These are phyloP conservation scores for Phragmatobia fuliginosa DNA, from an alignment of 2,888 invertebrate genomes.

Conservation along the genomic window DNA sequence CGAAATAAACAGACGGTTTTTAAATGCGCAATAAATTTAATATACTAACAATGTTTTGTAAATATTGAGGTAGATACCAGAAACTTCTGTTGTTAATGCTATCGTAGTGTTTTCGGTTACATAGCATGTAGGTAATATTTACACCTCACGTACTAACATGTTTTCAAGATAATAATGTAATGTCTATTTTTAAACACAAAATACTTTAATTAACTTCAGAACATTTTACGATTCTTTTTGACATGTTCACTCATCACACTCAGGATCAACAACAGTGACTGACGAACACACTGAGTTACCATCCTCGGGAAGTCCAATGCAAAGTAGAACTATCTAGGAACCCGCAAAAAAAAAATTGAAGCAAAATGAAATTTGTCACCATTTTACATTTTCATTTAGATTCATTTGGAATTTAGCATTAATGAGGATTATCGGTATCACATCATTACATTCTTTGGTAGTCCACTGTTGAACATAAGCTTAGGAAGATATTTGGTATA, in stretches of 20 bases:
- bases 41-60: slow-evolving; percentile 29
- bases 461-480: no score
- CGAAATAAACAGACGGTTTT: slow-evolving; percentile 28
- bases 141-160: background rate
- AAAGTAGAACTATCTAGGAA: background rate
- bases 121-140: background rate
- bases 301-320: no score
- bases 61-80: slow-evolving; percentile 24
- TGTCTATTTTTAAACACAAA: background rate
- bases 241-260: no score
- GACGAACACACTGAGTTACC: no score
- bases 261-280: background rate
- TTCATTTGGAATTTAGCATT: no score
- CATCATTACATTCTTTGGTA: no score
- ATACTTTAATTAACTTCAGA: background rate
- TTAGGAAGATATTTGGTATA: no score
- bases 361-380: no score
- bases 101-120: background rate
- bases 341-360: no score
- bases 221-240: no score
- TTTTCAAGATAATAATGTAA: background rate
- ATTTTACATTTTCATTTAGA: no score
- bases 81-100: background rate
- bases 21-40: slow-evolving; percentile 39
- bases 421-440: no score